Conservation (phyloP, 2,888 invertebrate genomes). For the Hypomecis atomaria region DNA sequence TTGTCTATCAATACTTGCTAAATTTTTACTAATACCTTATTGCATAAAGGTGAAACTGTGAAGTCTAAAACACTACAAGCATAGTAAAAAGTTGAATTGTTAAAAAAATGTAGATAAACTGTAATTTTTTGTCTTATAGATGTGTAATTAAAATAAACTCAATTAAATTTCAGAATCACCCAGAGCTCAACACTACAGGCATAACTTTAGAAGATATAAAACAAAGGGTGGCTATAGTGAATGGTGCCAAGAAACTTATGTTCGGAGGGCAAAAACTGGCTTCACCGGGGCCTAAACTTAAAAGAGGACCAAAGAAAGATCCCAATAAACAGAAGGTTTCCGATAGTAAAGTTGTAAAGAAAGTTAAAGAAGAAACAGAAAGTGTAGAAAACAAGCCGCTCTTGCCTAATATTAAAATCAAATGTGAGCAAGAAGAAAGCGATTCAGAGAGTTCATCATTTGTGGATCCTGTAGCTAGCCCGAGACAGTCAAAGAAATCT, state of each 20-base stretch:
- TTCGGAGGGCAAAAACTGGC: constrained; percentile 75
- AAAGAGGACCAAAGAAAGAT: constrained; percentile 69
- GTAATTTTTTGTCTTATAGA: not conserved
- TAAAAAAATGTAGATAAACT: too few relatives aligned
- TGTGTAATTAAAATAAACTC: not conserved
- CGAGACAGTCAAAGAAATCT: constrained; percentile 71
- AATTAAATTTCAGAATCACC: constrained; percentile 85
- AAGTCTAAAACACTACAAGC: too few relatives aligned
- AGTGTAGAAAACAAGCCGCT: constrained; percentile 67
- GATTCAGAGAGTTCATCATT: constrained; percentile 81
- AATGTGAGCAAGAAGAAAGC: constrained; percentile 73
- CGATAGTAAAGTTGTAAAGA: constrained; percentile 57
- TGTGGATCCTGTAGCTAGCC: constrained; percentile 74
- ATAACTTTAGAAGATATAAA: constrained; percentile 87
- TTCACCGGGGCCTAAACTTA: constrained; percentile 62
- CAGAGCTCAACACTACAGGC: constrained; percentile 90
- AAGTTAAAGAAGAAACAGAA: constrained; percentile 70
- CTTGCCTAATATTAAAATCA: constrained; percentile 74
- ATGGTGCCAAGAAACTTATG: constrained; percentile 82
- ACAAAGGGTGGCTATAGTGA: constrained; percentile 80
- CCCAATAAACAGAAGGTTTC: constrained; percentile 57
- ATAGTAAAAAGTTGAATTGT: too few relatives aligned
- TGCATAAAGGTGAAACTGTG: too few relatives aligned
- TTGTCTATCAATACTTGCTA: too few relatives aligned
- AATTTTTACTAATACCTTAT: too few relatives aligned